Conservation (phyloP, 2,797 vertebrate species). For the Champsocephalus esox region DNA sequence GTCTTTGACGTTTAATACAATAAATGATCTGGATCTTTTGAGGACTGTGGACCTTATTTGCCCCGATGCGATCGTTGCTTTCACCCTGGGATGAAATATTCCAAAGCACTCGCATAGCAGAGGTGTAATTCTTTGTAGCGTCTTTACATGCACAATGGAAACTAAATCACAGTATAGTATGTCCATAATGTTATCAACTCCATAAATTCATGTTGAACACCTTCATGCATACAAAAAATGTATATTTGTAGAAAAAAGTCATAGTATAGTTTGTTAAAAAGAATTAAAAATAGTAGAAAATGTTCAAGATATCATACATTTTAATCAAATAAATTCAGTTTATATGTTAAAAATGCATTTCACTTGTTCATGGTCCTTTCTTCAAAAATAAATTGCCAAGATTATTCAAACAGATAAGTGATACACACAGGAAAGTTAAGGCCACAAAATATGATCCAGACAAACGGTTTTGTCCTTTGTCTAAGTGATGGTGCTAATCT, state of each 20-base stretch:
- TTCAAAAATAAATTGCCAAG: too few relatives aligned
- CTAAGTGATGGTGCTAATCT: not conserved
- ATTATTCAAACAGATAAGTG: too few relatives aligned
- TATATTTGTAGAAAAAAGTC: too few relatives aligned
- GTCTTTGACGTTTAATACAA: not conserved
- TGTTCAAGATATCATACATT: too few relatives aligned
- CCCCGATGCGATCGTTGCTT: not conserved
- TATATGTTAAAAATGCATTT: not conserved
- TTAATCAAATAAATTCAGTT: not conserved
- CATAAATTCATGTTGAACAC: too few relatives aligned
- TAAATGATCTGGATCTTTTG: conserved; percentile 16
- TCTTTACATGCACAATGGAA: not conserved
- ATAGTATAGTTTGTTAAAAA: not conserved
- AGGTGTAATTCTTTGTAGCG: not conserved
- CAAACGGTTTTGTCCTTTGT: not conserved
- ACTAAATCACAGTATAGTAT: too few relatives aligned
- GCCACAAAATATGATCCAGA: not conserved
- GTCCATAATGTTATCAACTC: too few relatives aligned
- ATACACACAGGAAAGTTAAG: not conserved
- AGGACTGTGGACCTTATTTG: conserved; percentile 2
- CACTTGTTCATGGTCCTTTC: not conserved
- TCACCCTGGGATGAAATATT: conserved; percentile 9
- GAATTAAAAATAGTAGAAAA: too few relatives aligned
- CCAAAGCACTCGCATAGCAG: not conserved
- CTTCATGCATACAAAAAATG: too few relatives aligned